phyloP scores from a whole-genome alignment of 1,140 invertebrate species.

The Carcinoscorpius rotundicauda region DNA sequence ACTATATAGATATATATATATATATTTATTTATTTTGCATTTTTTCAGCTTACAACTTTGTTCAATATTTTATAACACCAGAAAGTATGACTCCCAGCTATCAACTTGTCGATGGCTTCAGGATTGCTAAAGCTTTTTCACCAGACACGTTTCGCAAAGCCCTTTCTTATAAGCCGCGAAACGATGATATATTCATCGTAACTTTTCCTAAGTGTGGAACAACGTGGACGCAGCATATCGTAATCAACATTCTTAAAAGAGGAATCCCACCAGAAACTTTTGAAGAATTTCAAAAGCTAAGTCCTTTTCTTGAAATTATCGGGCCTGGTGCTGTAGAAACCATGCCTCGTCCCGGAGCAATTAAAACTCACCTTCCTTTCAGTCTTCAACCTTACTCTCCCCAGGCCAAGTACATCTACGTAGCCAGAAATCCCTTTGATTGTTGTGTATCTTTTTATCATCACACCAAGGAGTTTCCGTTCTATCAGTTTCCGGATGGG shows the following conservation, averaged over 20 bases:
- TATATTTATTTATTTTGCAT: too few species aligned
- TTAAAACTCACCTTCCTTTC: constrained; percentile 22
- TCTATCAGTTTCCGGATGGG: constrained; percentile 41
- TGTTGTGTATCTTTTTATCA: constrained; percentile 73
- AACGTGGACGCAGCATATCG: constrained; percentile 21
- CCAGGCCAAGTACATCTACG: constrained; percentile 49
- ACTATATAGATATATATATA: too few species aligned
- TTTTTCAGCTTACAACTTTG: too few species aligned
- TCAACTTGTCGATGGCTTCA: neutral
- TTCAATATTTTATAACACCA: too few species aligned
- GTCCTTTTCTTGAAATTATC: constrained; percentile 16
- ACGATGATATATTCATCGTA: constrained; percentile 20
- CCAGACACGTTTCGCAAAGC: constrained; percentile 2
- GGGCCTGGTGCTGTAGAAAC: constrained; percentile 15
- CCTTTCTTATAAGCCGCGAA: constrained; percentile 8
- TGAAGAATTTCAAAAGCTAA: constrained; percentile 7
- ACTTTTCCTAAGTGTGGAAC: constrained; percentile 24
- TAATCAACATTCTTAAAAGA: constrained; percentile 14
- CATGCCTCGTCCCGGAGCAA: constrained; percentile 13
- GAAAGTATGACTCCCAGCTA: neutral
- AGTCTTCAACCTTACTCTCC: constrained; percentile 31
- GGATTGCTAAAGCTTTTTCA: neutral
- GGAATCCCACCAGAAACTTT: constrained; percentile 11
- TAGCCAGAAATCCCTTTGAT: constrained; percentile 72
- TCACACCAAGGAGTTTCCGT: constrained; percentile 22